Base-by-base conservation (phyloP, 2,797 vertebrate species). In the Falco novaeseelandiae region DNA sequence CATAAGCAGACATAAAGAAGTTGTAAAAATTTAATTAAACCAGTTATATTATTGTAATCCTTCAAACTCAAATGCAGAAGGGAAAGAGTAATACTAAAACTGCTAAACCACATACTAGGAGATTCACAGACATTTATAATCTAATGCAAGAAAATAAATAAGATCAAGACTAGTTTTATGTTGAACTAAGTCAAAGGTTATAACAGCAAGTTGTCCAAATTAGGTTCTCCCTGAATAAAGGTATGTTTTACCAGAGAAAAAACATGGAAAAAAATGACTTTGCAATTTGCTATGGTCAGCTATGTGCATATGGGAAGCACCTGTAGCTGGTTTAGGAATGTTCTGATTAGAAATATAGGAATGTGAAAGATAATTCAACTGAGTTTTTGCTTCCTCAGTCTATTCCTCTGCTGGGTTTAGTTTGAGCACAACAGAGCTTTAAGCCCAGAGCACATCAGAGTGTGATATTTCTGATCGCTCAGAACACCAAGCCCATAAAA, bases 21-120 rank as follows among this genome's bases (percentile, higher is more conserved):
- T 36, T 74, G 25, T 90, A 94, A 90, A 93, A 93, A 71, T 22
- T 38, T 90, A 88, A 71, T 93, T 91, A 80, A 85, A 49, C 10
- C 6, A 3, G 5, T 58, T 76, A 25, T 69, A 72, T 86, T 79
- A 42, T 71, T 91, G 46, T 89, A 96, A 74, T 71, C 10, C 14
- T 83, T 88, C 46, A 89, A 62, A 81, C 14, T 62, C 36, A 91
- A 57, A 62, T 57, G 25, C 26, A 88, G 8, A 38, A 79, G 34
- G 10, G 30, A 76, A 80, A 54, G 26, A 38, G 29, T 48, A 52
- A 66, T 58, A 84, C 69, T 91, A 77, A 78, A 85, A 61, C 34
- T 54, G 27, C 38, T 90, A 61, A 95, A 74, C 17, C 8, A 51
- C 6, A 3, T 25, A 29, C 17, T 55, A 54, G 29, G 23, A 83